A percentile compares a stretch with the other conserved stretches of the same genome.
Evolutionary conservation across 2,113 vertebrate species (phyloP).

Genomic region (Sinocyclocheilus maitianheensis): DNA sequence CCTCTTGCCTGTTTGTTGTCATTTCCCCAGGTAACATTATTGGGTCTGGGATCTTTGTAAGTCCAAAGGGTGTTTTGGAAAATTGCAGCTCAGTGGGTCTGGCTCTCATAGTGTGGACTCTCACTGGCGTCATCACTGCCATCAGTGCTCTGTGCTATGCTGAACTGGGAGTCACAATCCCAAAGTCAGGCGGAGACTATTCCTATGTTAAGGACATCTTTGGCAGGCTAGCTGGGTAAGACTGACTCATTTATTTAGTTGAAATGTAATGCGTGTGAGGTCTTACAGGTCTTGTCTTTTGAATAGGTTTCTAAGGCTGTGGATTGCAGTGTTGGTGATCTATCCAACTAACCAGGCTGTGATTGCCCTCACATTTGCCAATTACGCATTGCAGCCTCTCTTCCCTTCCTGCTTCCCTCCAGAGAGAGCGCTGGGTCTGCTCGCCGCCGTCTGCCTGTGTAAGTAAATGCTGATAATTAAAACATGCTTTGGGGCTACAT

Average conservation of each 20-base stretch:
- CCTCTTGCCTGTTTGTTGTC: not conserved
- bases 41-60: conserved; percentile 86
- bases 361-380: conserved; percentile 82
- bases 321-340: conserved; percentile 82
- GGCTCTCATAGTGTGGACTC: conserved; percentile 79
- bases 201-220: conserved; percentile 86
- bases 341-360: conserved; percentile 85
- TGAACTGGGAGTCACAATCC: conserved; percentile 85
- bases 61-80: conserved; percentile 82
- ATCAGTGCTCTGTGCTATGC: conserved; percentile 85
- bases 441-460: conserved; percentile 82
- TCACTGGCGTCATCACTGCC: conserved; percentile 80
- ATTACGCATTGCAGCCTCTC: conserved; percentile 79
- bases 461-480: conserved; percentile 63
- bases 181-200: conserved; percentile 86
- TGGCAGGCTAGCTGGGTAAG: conserved; percentile 84
- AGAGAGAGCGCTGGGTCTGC: conserved; percentile 72
- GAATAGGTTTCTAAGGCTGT: conserved; percentile 78
- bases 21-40: conserved; percentile 80
- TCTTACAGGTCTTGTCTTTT: not conserved
- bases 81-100: conserved; percentile 81
- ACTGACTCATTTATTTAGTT: not conserved
- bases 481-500: not conserved
- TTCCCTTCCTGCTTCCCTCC: conserved; percentile 81
- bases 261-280: not conserved